Base-by-base conservation (phyloP, 1,140 invertebrate species). In the Drosophila miranda region DNA sequence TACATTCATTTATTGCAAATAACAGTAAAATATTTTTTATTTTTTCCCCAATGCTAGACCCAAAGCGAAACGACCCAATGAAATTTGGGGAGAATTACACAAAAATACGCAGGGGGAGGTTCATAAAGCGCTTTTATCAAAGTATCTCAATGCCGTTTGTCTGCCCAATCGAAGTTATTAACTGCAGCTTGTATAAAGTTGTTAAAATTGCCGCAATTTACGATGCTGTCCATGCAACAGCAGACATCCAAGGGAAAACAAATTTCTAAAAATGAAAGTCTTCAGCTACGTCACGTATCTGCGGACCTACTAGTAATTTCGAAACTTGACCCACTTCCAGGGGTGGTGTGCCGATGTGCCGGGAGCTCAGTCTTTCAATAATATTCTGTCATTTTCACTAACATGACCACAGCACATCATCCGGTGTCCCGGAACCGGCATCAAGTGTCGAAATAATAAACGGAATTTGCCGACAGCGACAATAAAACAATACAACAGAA, bases 1-100 rank as follows among this genome's bases (percentile, higher is more conserved):
- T 82, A 82, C 69, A 75, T 82, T 87, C 82, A 87, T 86, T 87
- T 87, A 87, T 86, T 71, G 74, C 82, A 61, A 87, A 86, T 86
- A 82, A 72, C 83, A 82, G 70, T 68, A 70, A 78, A 86, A 72
- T 78, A 86, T 87, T 82, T 86, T 86, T 68, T 87, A 75, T 82
- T 81, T 88, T 81, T 46, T 49, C 57, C 57, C 8, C 45, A 38
- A 72, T 50, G 30, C 30, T 38, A 38, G 34, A 38, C 34, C 34
- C 34, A 34, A 34, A 8, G 30, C 30, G 8, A 34, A 34, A 73
- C 71, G 38, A 50, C 38, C 45, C 49, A 14, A 44, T 26, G 42
- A 62, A 76, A 69, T 76, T 34, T 63, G 48, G 44, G 14, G 28
- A 52, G 64, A 86, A 84, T 79, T 55, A 63, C 51, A 52, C 0